A percentile compares a stretch with the other conserved stretches of the same genome.
These are phyloP conservation scores for Podarcis siculus DNA, from an alignment of 2,797 vertebrate genomes.

Conservation along the genomic window DNA sequence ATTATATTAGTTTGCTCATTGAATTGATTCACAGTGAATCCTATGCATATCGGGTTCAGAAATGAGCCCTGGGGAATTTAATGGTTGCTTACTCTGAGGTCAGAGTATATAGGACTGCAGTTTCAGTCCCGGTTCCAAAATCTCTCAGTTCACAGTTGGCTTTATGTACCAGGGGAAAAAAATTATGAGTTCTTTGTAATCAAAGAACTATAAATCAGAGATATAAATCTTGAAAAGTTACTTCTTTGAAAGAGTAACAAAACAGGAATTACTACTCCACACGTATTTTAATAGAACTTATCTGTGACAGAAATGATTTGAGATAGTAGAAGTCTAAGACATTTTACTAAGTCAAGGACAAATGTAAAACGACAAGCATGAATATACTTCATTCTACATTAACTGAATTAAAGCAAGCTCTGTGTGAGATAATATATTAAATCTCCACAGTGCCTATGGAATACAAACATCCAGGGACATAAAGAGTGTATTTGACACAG, in stretches of 20 bases:
- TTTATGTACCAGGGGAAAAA: neutral
- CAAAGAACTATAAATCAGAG: neutral
- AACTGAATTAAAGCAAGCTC: constrained; percentile 22
- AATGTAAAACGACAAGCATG: neutral
- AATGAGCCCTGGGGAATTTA: neutral
- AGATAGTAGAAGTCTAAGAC: neutral
- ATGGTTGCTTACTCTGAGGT: neutral
- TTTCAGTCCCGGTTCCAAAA: neutral
- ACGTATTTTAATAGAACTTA: neutral
- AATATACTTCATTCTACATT: constrained; percentile 19
- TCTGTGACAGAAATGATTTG: neutral
- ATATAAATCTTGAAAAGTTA: neutral
- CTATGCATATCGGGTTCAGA: too few species aligned
- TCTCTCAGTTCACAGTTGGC: neutral
- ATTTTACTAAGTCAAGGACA: neutral
- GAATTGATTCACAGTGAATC: neutral
- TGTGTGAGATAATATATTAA: neutral
- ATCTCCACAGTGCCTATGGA: neutral
- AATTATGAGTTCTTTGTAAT: neutral
- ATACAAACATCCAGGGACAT: neutral
- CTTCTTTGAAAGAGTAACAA: neutral
- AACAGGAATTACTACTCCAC: too few species aligned
- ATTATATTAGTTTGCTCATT: neutral
- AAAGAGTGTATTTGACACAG: constrained; percentile 6
- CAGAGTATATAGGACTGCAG: neutral